Percentiles rank a stretch among this genome's conserved stretches.
Conservation (phyloP, 1,140 invertebrate genomes). For the Atta colombica region DNA sequence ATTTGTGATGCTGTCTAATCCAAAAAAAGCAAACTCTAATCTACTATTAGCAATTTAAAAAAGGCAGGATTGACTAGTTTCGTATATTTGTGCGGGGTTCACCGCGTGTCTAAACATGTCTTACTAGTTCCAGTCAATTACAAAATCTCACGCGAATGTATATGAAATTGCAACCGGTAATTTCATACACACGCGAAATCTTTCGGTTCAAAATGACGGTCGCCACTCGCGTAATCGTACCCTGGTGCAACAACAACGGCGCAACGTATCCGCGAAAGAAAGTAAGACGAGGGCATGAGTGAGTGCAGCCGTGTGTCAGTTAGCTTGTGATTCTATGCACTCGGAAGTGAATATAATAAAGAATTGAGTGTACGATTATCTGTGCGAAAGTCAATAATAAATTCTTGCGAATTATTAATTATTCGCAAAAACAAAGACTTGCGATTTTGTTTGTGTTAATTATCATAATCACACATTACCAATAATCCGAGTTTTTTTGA, state of each 20-base stretch:
- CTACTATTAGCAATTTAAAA: background rate
- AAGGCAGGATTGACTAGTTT: background rate
- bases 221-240: slow-evolving; percentile 38
- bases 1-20: background rate
- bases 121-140: slow-evolving; percentile 51
- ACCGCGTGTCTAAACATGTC: slow-evolving; percentile 3
- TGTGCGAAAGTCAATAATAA: background rate
- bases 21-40: background rate
- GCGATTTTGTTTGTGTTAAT: background rate
- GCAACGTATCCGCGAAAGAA: slow-evolving; percentile 37
- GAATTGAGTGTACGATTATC: slow-evolving; percentile 34
- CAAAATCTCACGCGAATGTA: slow-evolving; percentile 51
- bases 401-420: background rate
- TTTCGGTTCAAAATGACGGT: slow-evolving; percentile 58
- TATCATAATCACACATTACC: background rate
- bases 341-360: slow-evolving; percentile 26
- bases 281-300: slow-evolving; percentile 53
- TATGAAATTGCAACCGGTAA: slow-evolving; percentile 13
- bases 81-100: background rate
- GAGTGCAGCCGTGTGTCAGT: background rate
- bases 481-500: background rate
- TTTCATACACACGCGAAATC: slow-evolving; percentile 63
- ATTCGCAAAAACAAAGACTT: background rate
- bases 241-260: slow-evolving; percentile 31
- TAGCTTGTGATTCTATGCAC: slow-evolving; percentile 39